Conservation (phyloP, 2,888 invertebrate genomes). For the Zygaena filipendulae region DNA sequence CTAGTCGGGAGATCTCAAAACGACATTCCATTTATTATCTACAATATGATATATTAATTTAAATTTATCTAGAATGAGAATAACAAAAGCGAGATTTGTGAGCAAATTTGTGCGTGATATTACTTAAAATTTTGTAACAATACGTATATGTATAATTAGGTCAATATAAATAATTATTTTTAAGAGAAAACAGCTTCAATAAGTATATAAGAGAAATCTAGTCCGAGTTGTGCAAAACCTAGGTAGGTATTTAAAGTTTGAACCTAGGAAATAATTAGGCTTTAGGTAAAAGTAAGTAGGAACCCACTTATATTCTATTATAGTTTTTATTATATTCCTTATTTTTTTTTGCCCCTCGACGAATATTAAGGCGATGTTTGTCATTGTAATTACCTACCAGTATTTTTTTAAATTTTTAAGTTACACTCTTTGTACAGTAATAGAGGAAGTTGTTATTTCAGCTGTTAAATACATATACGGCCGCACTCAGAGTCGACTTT, state of each 20-base stretch:
- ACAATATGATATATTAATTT: too few species aligned
- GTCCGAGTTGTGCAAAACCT: constrained; percentile 40
- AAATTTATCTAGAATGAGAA: constrained; percentile 11
- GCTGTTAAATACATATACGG: too few species aligned
- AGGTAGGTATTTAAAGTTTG: constrained; percentile 19
- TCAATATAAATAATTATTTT: constrained; percentile 28
- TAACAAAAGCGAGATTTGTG: constrained; percentile 17
- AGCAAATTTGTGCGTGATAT: constrained; percentile 49
- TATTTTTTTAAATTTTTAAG: constrained; percentile 6
- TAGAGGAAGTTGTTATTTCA: too few species aligned
- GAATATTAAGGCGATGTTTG: too few species aligned
- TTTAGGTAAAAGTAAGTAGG: too few species aligned
- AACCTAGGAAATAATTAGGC: too few species aligned
- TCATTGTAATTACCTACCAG: too few species aligned
- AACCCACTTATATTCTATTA: constrained; percentile 6
- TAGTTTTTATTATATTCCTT: constrained; percentile 3
- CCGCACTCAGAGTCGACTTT: too few species aligned
- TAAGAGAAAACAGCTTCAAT: constrained; percentile 35
- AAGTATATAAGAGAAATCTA: constrained; percentile 33
- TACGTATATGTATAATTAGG: too few species aligned
- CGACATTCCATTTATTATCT: constrained; percentile 26
- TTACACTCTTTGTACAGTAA: constrained; percentile 12
- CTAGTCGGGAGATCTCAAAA: constrained; percentile 28
- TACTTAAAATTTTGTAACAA: constrained; percentile 42
- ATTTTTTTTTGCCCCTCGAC: constrained; percentile 8